Evolutionary conservation across 2,797 vertebrate genomes (phyloP), one percentile per base, ranked within the genome.

Genomic region (Diceros bicornis): DNA sequence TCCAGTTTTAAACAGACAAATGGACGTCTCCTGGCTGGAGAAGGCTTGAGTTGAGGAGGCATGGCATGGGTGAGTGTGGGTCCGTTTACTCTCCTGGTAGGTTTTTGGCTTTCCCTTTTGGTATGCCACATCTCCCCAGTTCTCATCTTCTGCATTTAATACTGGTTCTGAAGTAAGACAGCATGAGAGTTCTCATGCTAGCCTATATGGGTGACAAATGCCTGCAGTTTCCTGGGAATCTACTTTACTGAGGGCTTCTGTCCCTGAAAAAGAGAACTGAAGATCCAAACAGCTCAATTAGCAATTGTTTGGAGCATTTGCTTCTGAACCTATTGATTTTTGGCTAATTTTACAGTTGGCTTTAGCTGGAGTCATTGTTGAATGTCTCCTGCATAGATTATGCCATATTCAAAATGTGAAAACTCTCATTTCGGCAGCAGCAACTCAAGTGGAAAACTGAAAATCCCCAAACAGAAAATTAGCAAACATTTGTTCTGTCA

Each of bases 391-490:
- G 97, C 89, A 98, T 98, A 98, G 98, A 98, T 98, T 98, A 98
- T 97, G 83, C 97, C 84, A 86, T 69, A 97, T 98, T 98, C 96
- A 98, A 96, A 98, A 98, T 96, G 82, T 92, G 92, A 98, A 98
- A 98, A 98, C 97, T 97, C 96, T 98, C 96, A 96, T 98, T 98
- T 98, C 93, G 59, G 97, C 97, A 95, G 96, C 85, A 98, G 97
- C 97, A 98, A 79, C 95, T 98, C 97, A 98, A 98, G 98, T 98
- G 97, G 98, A 98, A 99, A 98, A 98, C 96, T 97, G 97, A 97
- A 98, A 98, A 98, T 98, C 88, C 96, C 98, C 96, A 94, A 98
- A 98, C 61, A 98, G 97, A 98, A 98, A 98, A 99, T 98, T 98
- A 99, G 93, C 86, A 97, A 98, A 98, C 97, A 89, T 98, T 98